Evolutionary conservation across 2,797 vertebrate species (phyloP).

Genomic region (Fringilla coelebs): DNA sequence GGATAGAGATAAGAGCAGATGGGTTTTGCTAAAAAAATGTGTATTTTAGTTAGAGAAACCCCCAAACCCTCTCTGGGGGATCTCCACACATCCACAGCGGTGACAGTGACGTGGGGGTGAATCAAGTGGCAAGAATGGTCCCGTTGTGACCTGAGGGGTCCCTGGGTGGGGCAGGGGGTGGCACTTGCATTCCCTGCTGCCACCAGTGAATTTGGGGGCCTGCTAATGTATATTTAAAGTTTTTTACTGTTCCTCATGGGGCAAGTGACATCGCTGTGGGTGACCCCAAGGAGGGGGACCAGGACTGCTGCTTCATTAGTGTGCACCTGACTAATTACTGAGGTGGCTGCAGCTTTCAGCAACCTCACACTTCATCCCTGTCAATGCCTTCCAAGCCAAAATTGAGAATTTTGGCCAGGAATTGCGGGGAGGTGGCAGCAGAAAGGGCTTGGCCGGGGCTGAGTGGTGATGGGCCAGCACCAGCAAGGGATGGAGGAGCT

Average conservation of each 20-base stretch:
- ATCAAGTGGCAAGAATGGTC: not conserved
- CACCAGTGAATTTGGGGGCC: not conserved
- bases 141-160: rapidly evolving
- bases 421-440: not conserved
- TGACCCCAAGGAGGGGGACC: not conserved
- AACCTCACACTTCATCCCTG: not conserved
- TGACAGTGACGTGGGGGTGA: rapidly evolving
- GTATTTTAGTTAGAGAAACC: not conserved
- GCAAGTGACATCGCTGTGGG: rapidly evolving
- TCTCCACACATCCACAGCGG: rapidly evolving
- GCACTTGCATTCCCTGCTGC: not conserved
- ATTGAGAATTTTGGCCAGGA: not conserved
- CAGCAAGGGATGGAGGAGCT: not conserved
- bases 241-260: not conserved
- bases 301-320: rapidly evolving
- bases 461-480: not conserved
- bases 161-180: not conserved
- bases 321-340: rapidly evolving
- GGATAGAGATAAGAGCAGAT: not conserved
- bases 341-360: not conserved
- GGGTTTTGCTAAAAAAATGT: not conserved
- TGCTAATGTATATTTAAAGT: not conserved
- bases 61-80: not conserved
- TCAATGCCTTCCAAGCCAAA: not conserved
- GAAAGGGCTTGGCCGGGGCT: not conserved